Evolutionary conservation across 1,140 invertebrate species (phyloP).

Genomic region (Tenebrio molitor): DNA sequence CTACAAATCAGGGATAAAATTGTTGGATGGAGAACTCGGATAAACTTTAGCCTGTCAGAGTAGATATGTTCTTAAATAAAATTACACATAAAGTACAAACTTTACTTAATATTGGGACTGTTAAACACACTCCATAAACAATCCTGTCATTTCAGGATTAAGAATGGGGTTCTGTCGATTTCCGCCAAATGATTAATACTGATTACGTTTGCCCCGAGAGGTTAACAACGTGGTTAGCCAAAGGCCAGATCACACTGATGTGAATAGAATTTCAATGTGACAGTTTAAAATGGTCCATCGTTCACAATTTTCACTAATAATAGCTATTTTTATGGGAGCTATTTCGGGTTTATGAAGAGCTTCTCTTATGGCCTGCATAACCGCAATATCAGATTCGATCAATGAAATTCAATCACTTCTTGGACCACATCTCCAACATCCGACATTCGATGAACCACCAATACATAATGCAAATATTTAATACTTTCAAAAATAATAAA

Average conservation of each 20-base stretch:
- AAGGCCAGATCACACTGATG: conserved; percentile 28
- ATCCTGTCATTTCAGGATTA: conserved; percentile 26
- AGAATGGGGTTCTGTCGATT: conserved; percentile 16
- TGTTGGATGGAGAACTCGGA: not conserved
- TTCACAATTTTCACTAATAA: conserved; percentile 16
- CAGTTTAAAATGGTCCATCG: conserved; percentile 24
- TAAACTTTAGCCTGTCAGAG: not conserved
- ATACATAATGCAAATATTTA: not conserved
- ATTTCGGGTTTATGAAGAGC: conserved; percentile 8
- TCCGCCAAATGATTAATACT: conserved; percentile 23
- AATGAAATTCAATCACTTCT: conserved; percentile 19
- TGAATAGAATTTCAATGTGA: conserved; percentile 9
- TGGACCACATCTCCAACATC: not conserved
- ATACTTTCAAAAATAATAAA: no score
- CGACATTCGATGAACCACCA: not conserved
- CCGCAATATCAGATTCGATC: not conserved
- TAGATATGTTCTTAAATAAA: conserved; percentile 18
- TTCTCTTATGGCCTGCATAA: not conserved
- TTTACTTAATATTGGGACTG: conserved; percentile 7
- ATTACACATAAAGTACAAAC: not conserved
- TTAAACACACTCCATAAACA: conserved; percentile 6
- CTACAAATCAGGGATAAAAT: conserved; percentile 14
- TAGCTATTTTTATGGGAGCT: conserved; percentile 3
- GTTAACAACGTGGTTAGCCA: conserved; percentile 35
- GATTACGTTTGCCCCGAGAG: conserved; percentile 31